These are phyloP conservation scores for Eristalinus aeneus DNA, from an alignment of 2,888 invertebrate genomes.

Conservation along the genomic window DNA sequence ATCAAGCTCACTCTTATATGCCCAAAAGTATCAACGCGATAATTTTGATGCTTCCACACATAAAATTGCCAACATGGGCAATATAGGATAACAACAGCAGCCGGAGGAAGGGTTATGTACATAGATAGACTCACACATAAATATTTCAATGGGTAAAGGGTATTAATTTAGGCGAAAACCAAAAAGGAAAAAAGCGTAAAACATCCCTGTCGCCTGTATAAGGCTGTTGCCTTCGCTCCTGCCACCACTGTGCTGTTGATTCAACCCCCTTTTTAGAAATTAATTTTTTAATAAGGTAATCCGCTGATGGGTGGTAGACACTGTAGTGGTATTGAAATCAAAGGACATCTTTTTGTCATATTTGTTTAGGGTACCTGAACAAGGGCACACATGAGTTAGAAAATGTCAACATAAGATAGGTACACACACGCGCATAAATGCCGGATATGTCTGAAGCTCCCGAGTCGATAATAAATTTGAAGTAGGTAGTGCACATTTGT, in stretches of 20 bases:
- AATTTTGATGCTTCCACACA: constrained; percentile 62
- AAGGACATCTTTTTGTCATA: constrained; percentile 45
- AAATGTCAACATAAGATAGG: constrained; percentile 38
- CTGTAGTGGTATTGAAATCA: constrained; percentile 40
- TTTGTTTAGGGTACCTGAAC: constrained; percentile 31
- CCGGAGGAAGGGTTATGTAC: constrained; percentile 34
- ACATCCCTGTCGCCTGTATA: constrained; percentile 42
- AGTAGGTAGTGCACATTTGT: constrained; percentile 67
- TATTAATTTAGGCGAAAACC: constrained; percentile 52
- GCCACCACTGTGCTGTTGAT: background rate
- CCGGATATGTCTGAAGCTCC: constrained; percentile 50
- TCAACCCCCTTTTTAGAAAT: constrained; percentile 50
- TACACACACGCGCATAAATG: no score
- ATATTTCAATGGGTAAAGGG: constrained; percentile 55
- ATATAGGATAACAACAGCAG: background rate
- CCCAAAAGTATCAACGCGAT: constrained; percentile 67
- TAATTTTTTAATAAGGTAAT: constrained; percentile 64
- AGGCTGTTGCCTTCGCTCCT: background rate
- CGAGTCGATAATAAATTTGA: constrained; percentile 66
- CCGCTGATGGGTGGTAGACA: constrained; percentile 42
- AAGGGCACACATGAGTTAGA: constrained; percentile 6
- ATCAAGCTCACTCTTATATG: constrained; percentile 14
- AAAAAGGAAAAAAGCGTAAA: constrained; percentile 22
- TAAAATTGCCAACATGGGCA: constrained; percentile 42
- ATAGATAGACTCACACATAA: constrained; percentile 33